A percentile compares a stretch with the other conserved stretches of the same genome.
These are phyloP conservation scores for Anarhynchus alexandrinus DNA, from an alignment of 2,113 vertebrate species.

Conservation along the genomic window DNA sequence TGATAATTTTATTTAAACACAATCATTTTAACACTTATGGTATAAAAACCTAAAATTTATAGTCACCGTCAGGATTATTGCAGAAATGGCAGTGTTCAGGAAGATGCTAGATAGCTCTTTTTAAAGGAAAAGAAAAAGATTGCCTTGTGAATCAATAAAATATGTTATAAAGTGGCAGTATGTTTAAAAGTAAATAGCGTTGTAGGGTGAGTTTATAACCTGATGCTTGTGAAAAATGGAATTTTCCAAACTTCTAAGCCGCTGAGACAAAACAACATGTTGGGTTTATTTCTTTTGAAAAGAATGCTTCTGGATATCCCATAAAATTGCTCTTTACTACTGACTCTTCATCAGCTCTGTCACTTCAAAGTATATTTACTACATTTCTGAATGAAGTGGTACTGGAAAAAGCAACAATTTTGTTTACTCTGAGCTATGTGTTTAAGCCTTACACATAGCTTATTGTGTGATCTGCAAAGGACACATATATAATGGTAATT, in stretches of 20 bases:
- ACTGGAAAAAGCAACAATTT: neutral
- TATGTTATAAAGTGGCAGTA: neutral
- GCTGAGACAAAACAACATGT: neutral
- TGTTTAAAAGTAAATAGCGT: conserved; percentile 2
- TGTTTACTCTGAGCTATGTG: neutral
- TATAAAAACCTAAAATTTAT: neutral
- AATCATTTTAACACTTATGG: neutral
- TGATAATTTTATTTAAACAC: neutral
- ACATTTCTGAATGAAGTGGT: neutral
- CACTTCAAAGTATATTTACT: neutral
- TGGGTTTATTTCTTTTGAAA: neutral
- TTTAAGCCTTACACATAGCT: neutral
- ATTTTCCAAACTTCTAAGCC: neutral
- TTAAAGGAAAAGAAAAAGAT: neutral
- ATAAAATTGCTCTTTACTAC: conserved; percentile 7
- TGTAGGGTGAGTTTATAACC: neutral
- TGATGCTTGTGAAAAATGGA: neutral
- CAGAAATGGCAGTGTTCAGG: neutral
- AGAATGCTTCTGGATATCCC: neutral
- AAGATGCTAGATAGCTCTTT: neutral
- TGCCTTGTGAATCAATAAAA: neutral
- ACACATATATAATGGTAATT: neutral
- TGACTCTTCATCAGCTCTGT: neutral
- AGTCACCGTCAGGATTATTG: neutral
- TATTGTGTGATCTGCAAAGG: neutral